Percentiles rank a stretch among this genome's conserved stretches.
Evolutionary conservation across 2,113 vertebrate species (phyloP).

Genomic region (Nycticryphes semicollaris): DNA sequence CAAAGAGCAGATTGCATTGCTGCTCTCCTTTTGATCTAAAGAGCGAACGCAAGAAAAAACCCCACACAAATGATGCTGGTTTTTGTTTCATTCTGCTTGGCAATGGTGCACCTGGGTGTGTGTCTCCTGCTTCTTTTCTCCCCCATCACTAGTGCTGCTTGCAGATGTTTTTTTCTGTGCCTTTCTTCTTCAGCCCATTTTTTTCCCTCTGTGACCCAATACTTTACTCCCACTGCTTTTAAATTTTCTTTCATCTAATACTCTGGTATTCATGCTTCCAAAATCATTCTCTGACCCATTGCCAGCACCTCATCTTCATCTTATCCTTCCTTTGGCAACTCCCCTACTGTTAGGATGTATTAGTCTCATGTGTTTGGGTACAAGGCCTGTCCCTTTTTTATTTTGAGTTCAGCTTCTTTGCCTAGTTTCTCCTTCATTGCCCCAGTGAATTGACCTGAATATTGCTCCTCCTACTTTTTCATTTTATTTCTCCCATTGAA

Average conservation of each 20-base stretch:
- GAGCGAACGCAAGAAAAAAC: not conserved
- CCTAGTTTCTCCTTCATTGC: not conserved
- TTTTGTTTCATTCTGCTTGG: constrained; percentile 62
- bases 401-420: not conserved
- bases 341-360: not conserved
- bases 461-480: not conserved
- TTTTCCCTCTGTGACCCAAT: constrained; percentile 41
- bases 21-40: constrained; percentile 75
- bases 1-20: constrained; percentile 69
- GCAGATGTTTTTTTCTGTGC: constrained; percentile 66
- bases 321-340: constrained; percentile 18
- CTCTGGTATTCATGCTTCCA: constrained; percentile 5
- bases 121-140: constrained; percentile 62
- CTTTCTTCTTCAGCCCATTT: constrained; percentile 62
- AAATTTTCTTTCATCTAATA: constrained; percentile 41
- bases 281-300: constrained; percentile 2
- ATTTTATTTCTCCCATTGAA: not conserved
- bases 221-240: constrained; percentile 33
- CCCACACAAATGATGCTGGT: constrained; percentile 47
- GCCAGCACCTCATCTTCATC: constrained; percentile 29
- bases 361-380: not conserved
- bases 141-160: constrained; percentile 51
- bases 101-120: constrained; percentile 66
- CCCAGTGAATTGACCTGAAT: not conserved
- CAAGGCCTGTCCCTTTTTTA: not conserved